These are phyloP conservation scores for Podargus strigoides DNA, from an alignment of 2,797 vertebrate genomes.

Conservation along the genomic window DNA sequence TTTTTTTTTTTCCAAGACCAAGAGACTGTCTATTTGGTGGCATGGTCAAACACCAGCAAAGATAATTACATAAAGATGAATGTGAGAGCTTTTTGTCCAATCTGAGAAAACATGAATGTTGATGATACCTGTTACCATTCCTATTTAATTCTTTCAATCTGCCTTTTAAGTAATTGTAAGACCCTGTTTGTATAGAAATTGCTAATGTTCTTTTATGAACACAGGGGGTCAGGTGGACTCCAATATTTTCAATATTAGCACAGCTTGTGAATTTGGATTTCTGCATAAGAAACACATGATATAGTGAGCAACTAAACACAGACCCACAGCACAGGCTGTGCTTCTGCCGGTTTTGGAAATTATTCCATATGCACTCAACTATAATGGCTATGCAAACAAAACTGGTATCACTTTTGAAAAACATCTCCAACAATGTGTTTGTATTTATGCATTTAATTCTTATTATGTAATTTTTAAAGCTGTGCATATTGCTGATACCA, in stretches of 20 bases:
- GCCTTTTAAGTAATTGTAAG: not conserved
- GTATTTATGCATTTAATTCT: not conserved
- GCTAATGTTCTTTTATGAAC: fast-evolving
- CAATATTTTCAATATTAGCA: not conserved
- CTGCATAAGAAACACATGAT: not conserved
- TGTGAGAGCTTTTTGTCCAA: not conserved
- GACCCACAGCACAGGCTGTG: not conserved
- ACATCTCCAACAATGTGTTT: not conserved
- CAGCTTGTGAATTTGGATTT: not conserved
- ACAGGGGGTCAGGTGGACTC: not conserved
- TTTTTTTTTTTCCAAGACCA: not conserved
- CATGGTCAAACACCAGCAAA: not conserved
- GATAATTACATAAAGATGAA: not conserved
- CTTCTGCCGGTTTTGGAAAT: not conserved
- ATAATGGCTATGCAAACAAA: constrained; percentile 10
- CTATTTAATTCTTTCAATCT: not conserved
- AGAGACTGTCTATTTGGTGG: not conserved
- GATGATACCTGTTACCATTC: not conserved
- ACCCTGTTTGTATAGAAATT: not conserved
- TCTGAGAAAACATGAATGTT: not conserved
- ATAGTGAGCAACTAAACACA: not conserved
- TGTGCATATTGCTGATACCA: not conserved
- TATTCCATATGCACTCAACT: not conserved
- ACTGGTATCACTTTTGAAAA: not conserved
- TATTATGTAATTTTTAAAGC: not conserved